Percentiles rank a stretch among this genome's conserved stretches.
Conservation (phyloP, 2,113 vertebrate species). For the Tretioscincus oriximinensis region DNA sequence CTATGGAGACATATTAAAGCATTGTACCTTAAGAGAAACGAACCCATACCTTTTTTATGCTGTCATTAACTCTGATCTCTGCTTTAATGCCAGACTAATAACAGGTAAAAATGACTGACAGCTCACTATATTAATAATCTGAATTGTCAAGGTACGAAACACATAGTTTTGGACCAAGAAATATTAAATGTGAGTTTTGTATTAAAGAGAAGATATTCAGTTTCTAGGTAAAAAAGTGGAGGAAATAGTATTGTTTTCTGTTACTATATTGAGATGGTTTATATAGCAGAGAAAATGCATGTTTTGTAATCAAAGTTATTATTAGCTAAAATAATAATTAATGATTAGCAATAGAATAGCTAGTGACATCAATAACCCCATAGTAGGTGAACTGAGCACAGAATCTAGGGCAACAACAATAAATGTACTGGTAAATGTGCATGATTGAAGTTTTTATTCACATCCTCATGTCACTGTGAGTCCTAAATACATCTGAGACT, state of each 20-base stretch:
- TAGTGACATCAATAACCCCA: background rate
- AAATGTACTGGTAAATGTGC: background rate
- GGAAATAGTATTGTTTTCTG: background rate
- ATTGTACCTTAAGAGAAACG: constrained; percentile 26
- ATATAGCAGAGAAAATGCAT: background rate
- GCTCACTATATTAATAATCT: constrained; percentile 23
- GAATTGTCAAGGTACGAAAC: constrained; percentile 24
- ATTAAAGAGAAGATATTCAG: constrained; percentile 8
- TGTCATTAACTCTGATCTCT: constrained; percentile 38
- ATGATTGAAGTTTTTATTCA: background rate
- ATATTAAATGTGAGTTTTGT: constrained; percentile 21
- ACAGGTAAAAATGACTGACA: constrained; percentile 25
- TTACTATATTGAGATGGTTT: background rate
- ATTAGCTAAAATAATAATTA: background rate
- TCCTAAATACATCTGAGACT: background rate
- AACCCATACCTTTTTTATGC: constrained; percentile 24
- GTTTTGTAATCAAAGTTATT: background rate
- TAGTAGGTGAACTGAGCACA: background rate
- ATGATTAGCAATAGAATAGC: background rate
- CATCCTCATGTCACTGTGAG: background rate
- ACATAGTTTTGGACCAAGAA: constrained; percentile 7
- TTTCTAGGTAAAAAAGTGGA: background rate
- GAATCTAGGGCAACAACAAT: background rate
- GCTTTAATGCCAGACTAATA: constrained; percentile 27
- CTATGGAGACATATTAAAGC: constrained; percentile 11